A percentile compares a stretch with the other conserved stretches of the same genome.
Evolutionary conservation across 1,140 invertebrate species (phyloP).

Genomic region (Papilio helenus): DNA sequence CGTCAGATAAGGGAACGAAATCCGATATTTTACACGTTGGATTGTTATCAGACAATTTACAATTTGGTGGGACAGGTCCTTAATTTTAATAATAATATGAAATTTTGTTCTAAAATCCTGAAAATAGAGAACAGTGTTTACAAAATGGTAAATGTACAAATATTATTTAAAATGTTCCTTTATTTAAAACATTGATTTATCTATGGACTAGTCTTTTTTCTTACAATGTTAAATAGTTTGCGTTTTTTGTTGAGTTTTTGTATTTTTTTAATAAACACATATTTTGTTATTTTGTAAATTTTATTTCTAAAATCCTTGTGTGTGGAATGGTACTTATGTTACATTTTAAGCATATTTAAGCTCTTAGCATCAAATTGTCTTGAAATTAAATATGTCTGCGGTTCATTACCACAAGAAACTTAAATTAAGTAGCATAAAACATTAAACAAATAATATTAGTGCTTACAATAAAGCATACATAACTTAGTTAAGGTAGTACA

Average conservation of each 20-base stretch:
- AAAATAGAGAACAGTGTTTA: background rate
- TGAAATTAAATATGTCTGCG: background rate
- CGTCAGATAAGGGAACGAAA: no score
- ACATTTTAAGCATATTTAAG: background rate
- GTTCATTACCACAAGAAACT: background rate
- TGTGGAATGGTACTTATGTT: background rate
- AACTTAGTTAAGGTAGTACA: no score
- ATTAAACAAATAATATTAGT: no score
- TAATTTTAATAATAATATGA: background rate
- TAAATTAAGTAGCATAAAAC: no score
- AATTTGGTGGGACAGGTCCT: no score
- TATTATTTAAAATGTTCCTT: background rate
- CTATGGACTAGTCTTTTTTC: slow-evolving; percentile 18
- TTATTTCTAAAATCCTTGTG: background rate
- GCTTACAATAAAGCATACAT: no score
- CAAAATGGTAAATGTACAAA: slow-evolving; percentile 13
- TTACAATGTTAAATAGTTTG: background rate
- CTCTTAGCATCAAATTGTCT: background rate
- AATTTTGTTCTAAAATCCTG: background rate
- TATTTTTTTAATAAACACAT: slow-evolving; percentile 32
- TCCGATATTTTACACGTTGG: no score
- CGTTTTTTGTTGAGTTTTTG: slow-evolving; percentile 19
- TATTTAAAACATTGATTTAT: slow-evolving; percentile 15
- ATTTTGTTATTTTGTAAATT: background rate
- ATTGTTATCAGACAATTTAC: no score